Evolutionary conservation across 2,888 invertebrate genomes (phyloP).

Genomic region (Torymus tubicola): DNA sequence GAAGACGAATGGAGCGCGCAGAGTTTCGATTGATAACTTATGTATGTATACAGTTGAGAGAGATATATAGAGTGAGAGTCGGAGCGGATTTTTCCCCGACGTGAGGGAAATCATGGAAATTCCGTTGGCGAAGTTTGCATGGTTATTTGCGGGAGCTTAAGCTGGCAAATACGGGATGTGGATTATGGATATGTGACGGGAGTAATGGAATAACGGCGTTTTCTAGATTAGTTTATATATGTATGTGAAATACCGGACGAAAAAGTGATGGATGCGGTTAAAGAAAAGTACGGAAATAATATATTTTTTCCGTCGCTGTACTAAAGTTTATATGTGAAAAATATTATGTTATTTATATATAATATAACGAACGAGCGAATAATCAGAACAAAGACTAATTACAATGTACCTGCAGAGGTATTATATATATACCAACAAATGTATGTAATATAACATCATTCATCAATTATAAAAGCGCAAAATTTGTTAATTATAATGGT

Average conservation of each 20-base stretch:
- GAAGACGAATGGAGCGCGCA: conserved; percentile 32
- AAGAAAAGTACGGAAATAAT: too few relatives aligned
- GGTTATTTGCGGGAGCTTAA: conserved; percentile 32
- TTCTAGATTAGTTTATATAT: neutral
- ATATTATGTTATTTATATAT: too few relatives aligned
- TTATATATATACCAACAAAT: too few relatives aligned
- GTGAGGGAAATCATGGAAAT: conserved; percentile 36
- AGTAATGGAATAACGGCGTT: neutral
- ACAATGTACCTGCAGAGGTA: too few relatives aligned
- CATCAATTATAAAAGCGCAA: too few relatives aligned
- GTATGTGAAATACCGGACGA: neutral
- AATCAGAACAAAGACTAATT: too few relatives aligned
- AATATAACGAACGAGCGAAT: too few relatives aligned
- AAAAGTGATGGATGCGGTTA: too few relatives aligned
- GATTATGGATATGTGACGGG: neutral
- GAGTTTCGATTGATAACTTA: conserved; percentile 25
- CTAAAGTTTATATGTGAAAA: too few relatives aligned
- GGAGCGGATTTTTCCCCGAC: conserved; percentile 2
- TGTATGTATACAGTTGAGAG: conserved; percentile 5
- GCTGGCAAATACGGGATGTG: conserved; percentile 11
- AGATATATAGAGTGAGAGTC: neutral
- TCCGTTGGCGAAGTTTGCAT: conserved; percentile 20
- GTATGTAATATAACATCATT: too few relatives aligned
- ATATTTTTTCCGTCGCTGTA: too few relatives aligned
- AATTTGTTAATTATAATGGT: too few relatives aligned